A percentile compares a stretch with the other conserved stretches of the same genome.
These are phyloP conservation scores for Myocastor coypus DNA, from an alignment of 2,113 vertebrate genomes.

Conservation along the genomic window DNA sequence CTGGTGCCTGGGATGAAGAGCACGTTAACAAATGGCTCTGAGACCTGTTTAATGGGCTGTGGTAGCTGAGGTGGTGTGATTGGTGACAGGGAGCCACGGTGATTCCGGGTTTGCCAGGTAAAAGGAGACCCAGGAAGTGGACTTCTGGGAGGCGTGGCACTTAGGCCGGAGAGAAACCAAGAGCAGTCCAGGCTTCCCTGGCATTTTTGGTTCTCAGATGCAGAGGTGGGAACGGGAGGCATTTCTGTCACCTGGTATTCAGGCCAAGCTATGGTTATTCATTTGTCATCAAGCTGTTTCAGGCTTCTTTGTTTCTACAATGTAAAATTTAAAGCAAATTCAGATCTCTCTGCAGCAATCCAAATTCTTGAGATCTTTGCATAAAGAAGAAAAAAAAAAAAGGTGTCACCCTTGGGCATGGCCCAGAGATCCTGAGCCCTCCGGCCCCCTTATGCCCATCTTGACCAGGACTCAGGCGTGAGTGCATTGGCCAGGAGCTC, in stretches of 20 bases:
- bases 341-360: background rate
- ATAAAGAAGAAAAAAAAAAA: too few species aligned
- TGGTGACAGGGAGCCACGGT: background rate
- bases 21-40: background rate
- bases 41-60: background rate
- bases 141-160: background rate
- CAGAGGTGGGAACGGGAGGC: background rate
- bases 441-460: background rate
- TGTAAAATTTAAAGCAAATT: background rate
- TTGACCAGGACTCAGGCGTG: background rate
- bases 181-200: background rate
- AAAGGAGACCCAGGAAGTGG: background rate
- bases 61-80: constrained; percentile 11
- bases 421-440: fast-evolving
- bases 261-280: background rate
- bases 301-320: background rate
- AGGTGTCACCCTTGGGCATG: fast-evolving
- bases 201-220: background rate
- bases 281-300: background rate
- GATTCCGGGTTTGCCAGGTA: background rate
- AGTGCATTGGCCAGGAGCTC: fast-evolving
- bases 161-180: background rate
- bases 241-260: background rate
- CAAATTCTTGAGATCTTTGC: background rate
- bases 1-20: constrained; percentile 45